Conservation (phyloP, 2,113 vertebrate species). For the Platysteira castanea region DNA sequence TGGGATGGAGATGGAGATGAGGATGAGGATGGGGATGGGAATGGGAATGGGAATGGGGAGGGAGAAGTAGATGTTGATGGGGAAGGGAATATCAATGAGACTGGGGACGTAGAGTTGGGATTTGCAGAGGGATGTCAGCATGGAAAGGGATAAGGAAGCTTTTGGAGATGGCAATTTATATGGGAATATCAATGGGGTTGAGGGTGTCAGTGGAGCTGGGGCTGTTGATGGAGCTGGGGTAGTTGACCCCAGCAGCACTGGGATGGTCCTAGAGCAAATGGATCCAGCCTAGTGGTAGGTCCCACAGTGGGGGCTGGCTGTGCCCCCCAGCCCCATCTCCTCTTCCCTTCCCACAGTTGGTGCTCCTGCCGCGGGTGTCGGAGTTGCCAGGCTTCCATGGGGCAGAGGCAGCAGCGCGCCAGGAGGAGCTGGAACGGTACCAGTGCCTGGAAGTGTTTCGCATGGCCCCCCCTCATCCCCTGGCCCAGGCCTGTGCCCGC, state of each 20-base stretch:
- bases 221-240: not conserved
- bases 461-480: conserved; percentile 67
- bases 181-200: not conserved
- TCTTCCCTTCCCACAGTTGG: conserved; percentile 59
- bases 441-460: conserved; percentile 82
- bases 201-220: not conserved
- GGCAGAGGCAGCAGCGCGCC: conserved; percentile 29
- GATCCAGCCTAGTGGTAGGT: not conserved
- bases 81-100: not conserved
- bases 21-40: not conserved
- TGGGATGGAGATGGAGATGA: no score
- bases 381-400: conserved; percentile 80
- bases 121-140: not conserved
- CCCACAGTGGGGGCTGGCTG: not conserved
- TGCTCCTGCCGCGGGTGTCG: conserved; percentile 76
- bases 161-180: not conserved
- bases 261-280: not conserved
- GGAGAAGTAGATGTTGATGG: not conserved
- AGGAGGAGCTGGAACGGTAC: conserved; percentile 79
- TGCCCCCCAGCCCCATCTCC: not conserved
- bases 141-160: not conserved
- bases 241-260: not conserved
- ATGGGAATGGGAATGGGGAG: not conserved
- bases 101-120: not conserved
- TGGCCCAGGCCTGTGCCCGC: conserved; percentile 76